Base-by-base conservation (phyloP, 2,888 invertebrate genomes). In the Oscheius sp. region DNA sequence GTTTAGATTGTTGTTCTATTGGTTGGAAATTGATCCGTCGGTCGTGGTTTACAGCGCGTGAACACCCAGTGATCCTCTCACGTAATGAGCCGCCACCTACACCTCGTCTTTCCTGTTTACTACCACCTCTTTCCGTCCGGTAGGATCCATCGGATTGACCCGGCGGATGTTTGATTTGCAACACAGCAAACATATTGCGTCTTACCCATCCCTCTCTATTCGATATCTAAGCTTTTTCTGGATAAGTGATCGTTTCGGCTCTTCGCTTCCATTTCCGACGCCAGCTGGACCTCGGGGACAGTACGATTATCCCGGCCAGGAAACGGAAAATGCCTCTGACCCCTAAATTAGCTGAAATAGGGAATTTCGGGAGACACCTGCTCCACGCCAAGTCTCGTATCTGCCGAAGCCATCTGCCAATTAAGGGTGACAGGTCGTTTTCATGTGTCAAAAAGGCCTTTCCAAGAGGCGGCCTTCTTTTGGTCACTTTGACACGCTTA, bases 31-130 rank as follows among this genome's bases (percentile, higher is more conserved):
- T 65, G 65, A 65, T 68, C 55, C 42, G 48, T 48, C 5, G 48
- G 53, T 68, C 68, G 53, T 37, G 68, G 68, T 68, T 68, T 68
- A 68, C 68, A 68, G 53, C 68, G 68, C 53, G 68, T 68, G 68
- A 68, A 68, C 68, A 68, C 68, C 68, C 68, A 47, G 65, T 68
- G 53, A 42, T 68, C 68, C 68, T 21, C 55, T 21, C 68, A 68
- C 68, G 68, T 68, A 68, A 68, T 68, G 68, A 68, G 53, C 21
- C 11, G 13, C 55, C 68, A 9, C 55, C 53, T 32, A 13, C 55
- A 13, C 55, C 55, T 21, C 37, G 21, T n/a, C 48, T 63, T n/a
- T 48, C 29, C 63, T 63, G 10, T 29, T 47, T 21, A 53, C 53
- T 53, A 53, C 53, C 11, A 53, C 29, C 4, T 53, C 53, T 21